Evolutionary conservation across 1,140 invertebrate species (phyloP).

Genomic region (Sitophilus oryzae): DNA sequence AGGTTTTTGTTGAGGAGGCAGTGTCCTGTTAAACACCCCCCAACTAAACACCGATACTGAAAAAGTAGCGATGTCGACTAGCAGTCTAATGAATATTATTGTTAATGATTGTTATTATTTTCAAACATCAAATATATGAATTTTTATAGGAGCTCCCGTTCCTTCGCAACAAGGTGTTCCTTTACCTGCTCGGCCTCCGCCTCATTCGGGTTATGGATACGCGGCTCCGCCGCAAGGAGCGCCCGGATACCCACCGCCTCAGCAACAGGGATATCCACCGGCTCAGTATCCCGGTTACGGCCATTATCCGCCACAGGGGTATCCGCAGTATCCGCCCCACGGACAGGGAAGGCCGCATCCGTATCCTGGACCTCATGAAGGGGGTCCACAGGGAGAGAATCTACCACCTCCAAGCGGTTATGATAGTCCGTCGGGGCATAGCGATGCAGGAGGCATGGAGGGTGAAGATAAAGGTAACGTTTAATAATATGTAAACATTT

Average conservation of each 20-base stretch:
- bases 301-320: constrained; percentile 49
- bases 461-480: no score
- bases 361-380: background rate
- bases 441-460: no score
- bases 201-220: constrained; percentile 52
- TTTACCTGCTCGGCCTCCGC: constrained; percentile 50
- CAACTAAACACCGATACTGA: no score
- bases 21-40: no score
- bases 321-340: constrained; percentile 51
- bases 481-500: no score
- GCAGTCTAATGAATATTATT: no score
- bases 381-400: no score
- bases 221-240: constrained; percentile 53
- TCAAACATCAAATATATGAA: background rate
- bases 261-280: constrained; percentile 53
- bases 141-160: constrained; percentile 4
- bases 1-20: no score
- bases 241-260: constrained; percentile 38
- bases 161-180: constrained; percentile 42
- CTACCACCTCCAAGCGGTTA: no score
- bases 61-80: no score
- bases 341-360: background rate
- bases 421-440: no score
- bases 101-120: no score
- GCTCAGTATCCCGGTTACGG: constrained; percentile 40